Conservation (phyloP, 1,140 invertebrate genomes). For the Pseudomyrmex cubaensis region DNA sequence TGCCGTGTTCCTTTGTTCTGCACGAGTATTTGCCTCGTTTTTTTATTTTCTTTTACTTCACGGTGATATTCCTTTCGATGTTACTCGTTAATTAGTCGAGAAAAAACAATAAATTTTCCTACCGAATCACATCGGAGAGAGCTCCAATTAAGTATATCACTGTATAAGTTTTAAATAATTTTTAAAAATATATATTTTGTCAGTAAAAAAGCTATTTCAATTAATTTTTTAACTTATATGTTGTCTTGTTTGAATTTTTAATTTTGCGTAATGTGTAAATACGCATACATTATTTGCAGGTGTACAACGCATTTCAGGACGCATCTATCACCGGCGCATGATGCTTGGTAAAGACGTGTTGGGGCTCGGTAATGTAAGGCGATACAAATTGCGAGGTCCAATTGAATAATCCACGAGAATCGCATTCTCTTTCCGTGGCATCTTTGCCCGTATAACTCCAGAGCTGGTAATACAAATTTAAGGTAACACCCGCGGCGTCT, state of each 20-base stretch:
- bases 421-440: slow-evolving; percentile 44
- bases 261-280: background rate
- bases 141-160: background rate
- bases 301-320: slow-evolving; percentile 21
- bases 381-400: slow-evolving; percentile 69
- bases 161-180: background rate
- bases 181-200: background rate
- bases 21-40: slow-evolving; percentile 37
- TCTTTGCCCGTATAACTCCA: slow-evolving; percentile 60
- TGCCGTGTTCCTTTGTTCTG: slow-evolving; percentile 43
- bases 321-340: slow-evolving; percentile 46
- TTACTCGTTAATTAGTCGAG: slow-evolving; percentile 43
- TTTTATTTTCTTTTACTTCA: slow-evolving; percentile 24
- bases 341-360: slow-evolving; percentile 22
- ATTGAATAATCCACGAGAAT: slow-evolving; percentile 73
- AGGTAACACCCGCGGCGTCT: slow-evolving; percentile 57
- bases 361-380: slow-evolving; percentile 3
- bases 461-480: slow-evolving; percentile 70
- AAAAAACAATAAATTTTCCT: slow-evolving; percentile 49
- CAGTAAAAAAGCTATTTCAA: no score
- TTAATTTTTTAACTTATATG: no score
- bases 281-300: background rate
- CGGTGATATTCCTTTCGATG: slow-evolving; percentile 30
- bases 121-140: background rate
- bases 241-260: no score